Percentiles rank a stretch among this genome's conserved stretches.
Conservation (phyloP, 2,888 invertebrate genomes). For the Saturnia japonica region DNA sequence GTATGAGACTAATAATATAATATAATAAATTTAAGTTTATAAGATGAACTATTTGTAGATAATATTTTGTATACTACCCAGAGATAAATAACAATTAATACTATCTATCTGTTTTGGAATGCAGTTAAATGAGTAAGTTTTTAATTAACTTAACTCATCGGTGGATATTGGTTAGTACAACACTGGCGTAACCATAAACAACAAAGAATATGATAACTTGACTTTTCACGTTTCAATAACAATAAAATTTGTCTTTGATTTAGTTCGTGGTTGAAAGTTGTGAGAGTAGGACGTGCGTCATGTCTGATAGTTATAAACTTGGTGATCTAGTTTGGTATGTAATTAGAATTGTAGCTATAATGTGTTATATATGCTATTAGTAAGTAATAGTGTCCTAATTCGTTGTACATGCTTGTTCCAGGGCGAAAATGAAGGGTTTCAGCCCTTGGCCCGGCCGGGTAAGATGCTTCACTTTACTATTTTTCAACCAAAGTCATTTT, state of each 20-base stretch:
- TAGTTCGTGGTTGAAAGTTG: constrained; percentile 74
- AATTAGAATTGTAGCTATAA: constrained; percentile 40
- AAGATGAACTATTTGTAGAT: no score
- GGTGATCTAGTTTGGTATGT: constrained; percentile 82
- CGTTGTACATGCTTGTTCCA: constrained; percentile 76
- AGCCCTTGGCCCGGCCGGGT: constrained; percentile 98
- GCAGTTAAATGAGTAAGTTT: no score
- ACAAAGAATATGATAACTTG: not conserved
- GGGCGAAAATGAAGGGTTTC: constrained; percentile 99
- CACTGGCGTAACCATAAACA: constrained; percentile 5
- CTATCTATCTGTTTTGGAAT: no score
- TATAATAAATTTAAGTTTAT: no score
- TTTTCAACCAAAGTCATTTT: constrained; percentile 27
- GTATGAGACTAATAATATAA: no score
- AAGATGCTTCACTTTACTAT: constrained; percentile 80
- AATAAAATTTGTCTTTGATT: constrained; percentile 50
- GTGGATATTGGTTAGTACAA: not conserved
- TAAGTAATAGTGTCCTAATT: constrained; percentile 32
- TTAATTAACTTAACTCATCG: not conserved
- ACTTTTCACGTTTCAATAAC: constrained; percentile 9
- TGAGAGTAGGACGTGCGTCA: constrained; percentile 53
- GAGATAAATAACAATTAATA: no score
- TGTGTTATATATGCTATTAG: constrained; percentile 61
- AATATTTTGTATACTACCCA: no score
- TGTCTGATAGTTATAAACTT: constrained; percentile 76